A percentile compares a stretch with the other conserved stretches of the same genome.
These are phyloP conservation scores for Ctenicera cuprea DNA, from an alignment of 2,888 invertebrate species.

Conservation along the genomic window DNA sequence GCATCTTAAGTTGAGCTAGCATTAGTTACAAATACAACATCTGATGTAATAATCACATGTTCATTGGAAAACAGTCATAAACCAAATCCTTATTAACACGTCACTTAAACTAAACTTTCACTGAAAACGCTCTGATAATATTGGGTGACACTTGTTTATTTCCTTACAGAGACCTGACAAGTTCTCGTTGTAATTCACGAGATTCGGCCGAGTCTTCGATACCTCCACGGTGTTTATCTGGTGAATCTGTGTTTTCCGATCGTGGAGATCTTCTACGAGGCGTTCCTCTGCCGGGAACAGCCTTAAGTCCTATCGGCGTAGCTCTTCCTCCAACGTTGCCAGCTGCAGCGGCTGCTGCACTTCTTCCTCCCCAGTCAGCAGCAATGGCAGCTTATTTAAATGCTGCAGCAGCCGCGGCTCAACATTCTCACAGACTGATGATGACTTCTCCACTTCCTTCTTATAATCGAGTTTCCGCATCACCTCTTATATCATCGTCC, in stretches of 20 bases:
- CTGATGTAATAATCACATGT: no score
- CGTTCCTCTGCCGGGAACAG: slow-evolving; percentile 75
- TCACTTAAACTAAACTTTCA: no score
- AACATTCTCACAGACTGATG: slow-evolving; percentile 84
- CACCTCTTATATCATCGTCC: slow-evolving; percentile 83
- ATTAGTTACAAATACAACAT: no score
- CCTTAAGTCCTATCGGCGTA: slow-evolving; percentile 81
- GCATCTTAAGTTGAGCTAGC: neutral
- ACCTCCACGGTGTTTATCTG: slow-evolving; percentile 84
- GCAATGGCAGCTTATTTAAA: slow-evolving; percentile 89
- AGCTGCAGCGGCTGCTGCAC: slow-evolving; percentile 78
- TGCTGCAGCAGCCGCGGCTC: slow-evolving; percentile 80
- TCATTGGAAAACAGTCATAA: no score
- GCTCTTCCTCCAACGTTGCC: slow-evolving; percentile 81
- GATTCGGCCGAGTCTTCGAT: slow-evolving; percentile 83
- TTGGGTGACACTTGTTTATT: no score
- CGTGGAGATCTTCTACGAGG: slow-evolving; percentile 73
- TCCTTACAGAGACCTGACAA: slow-evolving; percentile 82
- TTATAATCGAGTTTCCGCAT: slow-evolving; percentile 74
- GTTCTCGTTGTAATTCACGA: slow-evolving; percentile 88
- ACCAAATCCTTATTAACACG: no score
- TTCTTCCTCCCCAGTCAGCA: slow-evolving; percentile 86
- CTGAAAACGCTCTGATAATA: no score
- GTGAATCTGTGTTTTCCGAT: slow-evolving; percentile 85
- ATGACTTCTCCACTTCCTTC: slow-evolving; percentile 78